Conservation (phyloP, 2,113 vertebrate species). For the Carollia perspicillata region DNA sequence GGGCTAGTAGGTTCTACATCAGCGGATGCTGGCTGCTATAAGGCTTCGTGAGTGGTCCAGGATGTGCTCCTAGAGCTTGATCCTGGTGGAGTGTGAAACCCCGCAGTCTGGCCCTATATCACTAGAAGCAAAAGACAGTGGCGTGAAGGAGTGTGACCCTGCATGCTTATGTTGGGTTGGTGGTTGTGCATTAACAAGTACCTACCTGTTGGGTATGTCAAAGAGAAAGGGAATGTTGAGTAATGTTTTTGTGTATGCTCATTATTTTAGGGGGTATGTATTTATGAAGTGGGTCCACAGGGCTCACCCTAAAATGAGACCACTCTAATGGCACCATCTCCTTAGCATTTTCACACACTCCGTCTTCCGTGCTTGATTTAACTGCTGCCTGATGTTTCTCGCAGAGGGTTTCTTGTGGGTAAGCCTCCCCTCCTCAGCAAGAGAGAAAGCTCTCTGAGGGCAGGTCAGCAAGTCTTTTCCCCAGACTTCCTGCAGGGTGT, state of each 20-base stretch:
- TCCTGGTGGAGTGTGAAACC: neutral
- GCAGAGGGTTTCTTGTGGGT: neutral
- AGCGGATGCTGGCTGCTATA: neutral
- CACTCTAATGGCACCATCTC: neutral
- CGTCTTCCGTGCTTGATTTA: neutral
- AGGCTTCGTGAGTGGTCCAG: neutral
- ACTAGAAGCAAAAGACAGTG: neutral
- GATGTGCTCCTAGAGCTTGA: neutral
- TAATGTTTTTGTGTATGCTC: neutral
- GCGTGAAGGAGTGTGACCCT: neutral
- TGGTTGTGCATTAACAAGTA: neutral
- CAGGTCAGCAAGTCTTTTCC: neutral
- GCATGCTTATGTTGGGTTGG: accelerated
- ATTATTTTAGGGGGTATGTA: neutral
- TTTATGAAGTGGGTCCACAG: neutral
- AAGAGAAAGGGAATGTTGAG: neutral
- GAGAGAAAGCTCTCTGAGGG: neutral
- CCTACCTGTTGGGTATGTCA: neutral
- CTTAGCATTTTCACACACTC: neutral
- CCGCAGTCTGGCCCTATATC: neutral
- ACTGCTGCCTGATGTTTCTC: neutral
- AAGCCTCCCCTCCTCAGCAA: neutral
- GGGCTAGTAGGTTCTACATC: neutral
- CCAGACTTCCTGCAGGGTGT: neutral
- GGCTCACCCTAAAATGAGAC: neutral